Evolutionary conservation across 2,888 invertebrate species (phyloP).

Genomic region (Lamellibrachia satsuma): DNA sequence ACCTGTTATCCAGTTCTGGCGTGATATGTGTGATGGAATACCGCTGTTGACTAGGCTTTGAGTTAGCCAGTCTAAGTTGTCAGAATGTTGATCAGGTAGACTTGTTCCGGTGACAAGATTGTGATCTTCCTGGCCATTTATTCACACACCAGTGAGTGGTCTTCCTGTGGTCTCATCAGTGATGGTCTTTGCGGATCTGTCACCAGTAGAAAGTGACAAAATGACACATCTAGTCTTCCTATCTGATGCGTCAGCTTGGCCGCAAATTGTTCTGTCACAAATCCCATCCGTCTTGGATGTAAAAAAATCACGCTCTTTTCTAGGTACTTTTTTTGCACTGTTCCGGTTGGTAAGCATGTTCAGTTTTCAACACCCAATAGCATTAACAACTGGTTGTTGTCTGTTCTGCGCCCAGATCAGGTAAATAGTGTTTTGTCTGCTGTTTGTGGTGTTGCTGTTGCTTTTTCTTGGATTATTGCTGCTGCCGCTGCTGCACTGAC

Average conservation of each 20-base stretch:
- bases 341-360: not conserved
- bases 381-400: not conserved
- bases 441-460: not conserved
- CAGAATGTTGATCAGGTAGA: not conserved
- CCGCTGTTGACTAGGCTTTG: not conserved
- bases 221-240: not conserved
- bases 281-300: not conserved
- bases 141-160: constrained; percentile 3
- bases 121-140: not conserved
- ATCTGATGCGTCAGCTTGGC: not conserved
- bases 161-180: not conserved
- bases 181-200: not conserved
- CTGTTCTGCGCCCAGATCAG: not conserved
- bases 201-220: not conserved
- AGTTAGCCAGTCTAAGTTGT: not conserved
- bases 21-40: not conserved
- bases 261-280: not conserved
- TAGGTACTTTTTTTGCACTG: not conserved
- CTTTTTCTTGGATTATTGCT: not conserved
- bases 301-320: not conserved
- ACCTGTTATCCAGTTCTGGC: not conserved
- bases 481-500: not conserved
- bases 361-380: not conserved
- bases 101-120: not conserved
- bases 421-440: not conserved